phyloP scores from a whole-genome alignment of 1,140 invertebrate genomes.

The Bombus impatiens region DNA sequence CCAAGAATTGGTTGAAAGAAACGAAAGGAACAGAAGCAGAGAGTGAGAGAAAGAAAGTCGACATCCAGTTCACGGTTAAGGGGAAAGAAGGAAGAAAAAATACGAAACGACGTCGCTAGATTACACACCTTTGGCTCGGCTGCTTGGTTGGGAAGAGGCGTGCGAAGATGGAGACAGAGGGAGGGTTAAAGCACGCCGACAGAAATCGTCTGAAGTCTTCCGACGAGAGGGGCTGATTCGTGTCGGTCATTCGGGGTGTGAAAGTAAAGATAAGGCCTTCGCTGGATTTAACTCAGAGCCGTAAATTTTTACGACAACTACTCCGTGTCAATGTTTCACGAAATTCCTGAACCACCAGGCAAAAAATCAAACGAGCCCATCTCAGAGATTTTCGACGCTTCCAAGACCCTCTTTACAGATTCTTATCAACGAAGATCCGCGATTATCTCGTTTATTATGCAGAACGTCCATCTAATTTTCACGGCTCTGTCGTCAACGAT shows the following conservation, averaged over 20 bases:
- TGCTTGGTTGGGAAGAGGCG: background rate
- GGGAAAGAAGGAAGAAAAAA: background rate
- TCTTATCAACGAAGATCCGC: constrained; percentile 5
- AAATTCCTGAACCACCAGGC: constrained; percentile 45
- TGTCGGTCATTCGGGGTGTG: constrained; percentile 69
- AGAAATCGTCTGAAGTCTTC: constrained; percentile 46
- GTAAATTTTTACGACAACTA: constrained; percentile 69
- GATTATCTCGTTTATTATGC: constrained; percentile 59
- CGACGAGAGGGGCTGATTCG: constrained; percentile 52
- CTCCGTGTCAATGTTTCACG: constrained; percentile 60
- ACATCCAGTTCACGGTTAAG: background rate
- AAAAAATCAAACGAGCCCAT: constrained; percentile 41
- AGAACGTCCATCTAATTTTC: constrained; percentile 4
- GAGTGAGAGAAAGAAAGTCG: background rate
- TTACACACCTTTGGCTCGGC: constrained; percentile 23
- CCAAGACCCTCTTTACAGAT: constrained; percentile 1
- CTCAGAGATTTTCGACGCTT: constrained; percentile 20
- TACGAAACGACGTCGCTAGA: constrained; percentile 32
- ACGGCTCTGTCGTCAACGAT: too few relatives aligned
- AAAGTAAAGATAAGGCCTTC: constrained; percentile 64
- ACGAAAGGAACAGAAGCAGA: constrained; percentile 7
- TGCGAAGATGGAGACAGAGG: background rate
- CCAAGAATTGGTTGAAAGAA: constrained; percentile 2
- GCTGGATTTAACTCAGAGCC: constrained; percentile 29
- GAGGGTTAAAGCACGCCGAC: background rate